Percentiles rank a stretch among this genome's conserved stretches.
phyloP scores from a whole-genome alignment of 2,888 invertebrate genomes.

The Dasysyrphus tricinctus region DNA sequence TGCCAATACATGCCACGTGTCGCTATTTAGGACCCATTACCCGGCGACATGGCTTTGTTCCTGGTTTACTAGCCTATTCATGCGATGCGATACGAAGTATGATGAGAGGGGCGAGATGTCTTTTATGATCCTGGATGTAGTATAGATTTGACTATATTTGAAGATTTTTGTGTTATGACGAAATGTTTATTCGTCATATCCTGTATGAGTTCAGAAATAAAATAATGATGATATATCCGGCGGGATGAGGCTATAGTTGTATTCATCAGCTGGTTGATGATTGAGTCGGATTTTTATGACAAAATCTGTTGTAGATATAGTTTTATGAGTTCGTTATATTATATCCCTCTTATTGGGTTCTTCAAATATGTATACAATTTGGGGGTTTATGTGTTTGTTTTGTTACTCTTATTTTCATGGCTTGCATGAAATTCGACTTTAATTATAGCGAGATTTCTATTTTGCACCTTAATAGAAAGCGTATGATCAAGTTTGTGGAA shows the following conservation, averaged over 20 bases:
- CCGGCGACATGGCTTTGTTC: conserved; percentile 76
- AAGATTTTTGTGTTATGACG: conserved; percentile 69
- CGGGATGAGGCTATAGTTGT: conserved; percentile 6
- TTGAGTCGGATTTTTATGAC: conserved; percentile 67
- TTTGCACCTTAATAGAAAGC: too few species aligned
- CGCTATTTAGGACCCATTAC: conserved; percentile 83
- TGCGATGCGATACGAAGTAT: background rate
- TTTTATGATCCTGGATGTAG: conserved; percentile 48
- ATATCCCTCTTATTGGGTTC: conserved; percentile 3
- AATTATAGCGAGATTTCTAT: background rate
- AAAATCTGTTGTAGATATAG: conserved; percentile 33
- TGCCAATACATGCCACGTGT: conserved; percentile 80
- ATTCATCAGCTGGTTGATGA: conserved; percentile 66
- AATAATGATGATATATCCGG: conserved; percentile 65
- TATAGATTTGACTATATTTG: background rate
- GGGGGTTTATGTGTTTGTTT: conserved; percentile 25
- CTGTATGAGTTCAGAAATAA: conserved; percentile 57
- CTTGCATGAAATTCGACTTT: background rate
- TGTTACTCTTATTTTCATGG: background rate
- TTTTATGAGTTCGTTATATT: conserved; percentile 44
- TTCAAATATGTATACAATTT: conserved; percentile 1
- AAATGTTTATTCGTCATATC: conserved; percentile 75
- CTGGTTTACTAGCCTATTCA: conserved; percentile 4
- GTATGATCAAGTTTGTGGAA: too few species aligned
- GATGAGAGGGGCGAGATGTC: conserved; percentile 50